Base-by-base conservation (phyloP, 2,888 invertebrate species). In the Cyrtodaria siliqua region DNA sequence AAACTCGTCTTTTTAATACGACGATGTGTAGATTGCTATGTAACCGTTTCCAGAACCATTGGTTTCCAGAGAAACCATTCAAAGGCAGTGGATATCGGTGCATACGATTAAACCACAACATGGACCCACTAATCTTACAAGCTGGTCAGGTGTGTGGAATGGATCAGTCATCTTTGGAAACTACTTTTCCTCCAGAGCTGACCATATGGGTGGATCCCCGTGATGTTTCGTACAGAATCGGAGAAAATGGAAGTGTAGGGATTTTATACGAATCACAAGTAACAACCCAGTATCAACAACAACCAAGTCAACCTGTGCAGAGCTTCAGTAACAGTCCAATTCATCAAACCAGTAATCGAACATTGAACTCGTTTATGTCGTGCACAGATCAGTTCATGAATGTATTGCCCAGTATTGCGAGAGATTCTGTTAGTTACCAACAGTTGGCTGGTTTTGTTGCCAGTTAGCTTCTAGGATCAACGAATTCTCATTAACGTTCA, bases 151-250 rank as follows among this genome's bases (percentile, higher is more conserved):
- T 94, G 84, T 95, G 95, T 87, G 96, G 96, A 63, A 93, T 96
- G 44, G 92, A 94, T 75, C 95, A 95, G 78, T 76, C 79, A 6
- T 93, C 94, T 61, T 49, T 89, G 18, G 68, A 64, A 50, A 62
- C 74, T 93, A 94, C 82, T 93, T 94, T 96, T 79, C 96, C 96
- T 27, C 94, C 94, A 86, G 96, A 96, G 93, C 94, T 96, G 18
- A 96, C 96, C 33, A 95, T 96, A 93, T 96, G 96, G 96, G 95
- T 96, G 79, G 96, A 96, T 90, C 96, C 96, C 1, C 94, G 94
- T 84, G 96, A 96, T 93, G 96, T 96, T 9, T 95, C 95, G 14
- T 95, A 95, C 91, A 93, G 95, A 86, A 95, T 95, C 86, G 95
- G 95, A 26, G 95, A 95, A 88, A 95, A 95, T 87, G 95, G 95